Conservation (phyloP, 2,797 vertebrate genomes). For the Lates japonicus region DNA sequence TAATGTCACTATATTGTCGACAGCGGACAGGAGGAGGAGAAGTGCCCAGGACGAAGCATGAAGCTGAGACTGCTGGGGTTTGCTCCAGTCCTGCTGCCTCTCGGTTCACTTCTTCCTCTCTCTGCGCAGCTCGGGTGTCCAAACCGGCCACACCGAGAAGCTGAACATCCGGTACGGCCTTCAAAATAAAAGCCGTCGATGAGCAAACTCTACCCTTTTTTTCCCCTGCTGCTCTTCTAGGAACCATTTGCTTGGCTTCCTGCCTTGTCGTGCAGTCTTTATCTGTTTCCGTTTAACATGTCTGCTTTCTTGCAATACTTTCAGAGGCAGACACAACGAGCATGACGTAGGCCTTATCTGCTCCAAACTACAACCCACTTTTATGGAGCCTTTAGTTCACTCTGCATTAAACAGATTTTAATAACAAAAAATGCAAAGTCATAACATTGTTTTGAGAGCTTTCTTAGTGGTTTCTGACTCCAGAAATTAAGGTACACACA, state of each 20-base stretch:
- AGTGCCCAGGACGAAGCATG: slow-evolving; percentile 81
- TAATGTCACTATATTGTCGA: slow-evolving; percentile 64
- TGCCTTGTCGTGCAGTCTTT: neutral
- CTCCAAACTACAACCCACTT: slow-evolving; percentile 14
- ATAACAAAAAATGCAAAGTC: no score
- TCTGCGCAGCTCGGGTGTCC: slow-evolving; percentile 14
- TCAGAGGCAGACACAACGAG: slow-evolving; percentile 32
- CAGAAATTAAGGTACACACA: no score
- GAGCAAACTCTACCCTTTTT: neutral
- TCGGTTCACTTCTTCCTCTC: slow-evolving; percentile 67
- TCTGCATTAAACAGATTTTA: neutral
- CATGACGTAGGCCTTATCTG: slow-evolving; percentile 37
- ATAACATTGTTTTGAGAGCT: no score
- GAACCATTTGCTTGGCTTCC: neutral
- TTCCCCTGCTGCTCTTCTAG: neutral
- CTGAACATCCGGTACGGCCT: slow-evolving; percentile 3
- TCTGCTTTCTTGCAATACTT: slow-evolving; percentile 27
- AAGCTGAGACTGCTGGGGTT: slow-evolving; percentile 77
- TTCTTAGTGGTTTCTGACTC: no score
- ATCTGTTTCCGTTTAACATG: neutral
- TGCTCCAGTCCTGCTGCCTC: slow-evolving; percentile 80
- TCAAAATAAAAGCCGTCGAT: slow-evolving; percentile 54
- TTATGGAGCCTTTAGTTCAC: neutral
- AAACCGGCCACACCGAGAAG: neutral
- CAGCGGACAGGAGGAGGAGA: slow-evolving; percentile 70